Conservation (phyloP, 2,888 invertebrate genomes). For the Unio pictorum region DNA sequence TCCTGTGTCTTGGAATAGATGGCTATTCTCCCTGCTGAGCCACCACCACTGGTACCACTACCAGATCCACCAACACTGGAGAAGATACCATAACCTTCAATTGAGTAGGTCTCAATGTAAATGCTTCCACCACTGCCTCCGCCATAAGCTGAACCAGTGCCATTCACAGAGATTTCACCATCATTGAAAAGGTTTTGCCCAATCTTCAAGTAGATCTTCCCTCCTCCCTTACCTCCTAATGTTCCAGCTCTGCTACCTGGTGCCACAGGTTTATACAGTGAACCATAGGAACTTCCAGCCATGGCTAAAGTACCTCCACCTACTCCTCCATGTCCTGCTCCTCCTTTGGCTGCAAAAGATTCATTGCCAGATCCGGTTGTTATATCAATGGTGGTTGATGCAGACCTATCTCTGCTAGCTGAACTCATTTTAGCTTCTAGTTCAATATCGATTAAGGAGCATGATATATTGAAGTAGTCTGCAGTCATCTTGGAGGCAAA, state of each 20-base stretch:
- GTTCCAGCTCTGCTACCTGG: constrained; percentile 46
- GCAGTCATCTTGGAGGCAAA: constrained; percentile 43
- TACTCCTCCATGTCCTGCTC: constrained; percentile 42
- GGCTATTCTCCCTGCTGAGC: constrained; percentile 52
- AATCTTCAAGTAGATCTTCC: constrained; percentile 41
- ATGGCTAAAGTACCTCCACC: constrained; percentile 23
- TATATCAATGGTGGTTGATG: constrained; percentile 40
- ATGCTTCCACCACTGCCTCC: constrained; percentile 62
- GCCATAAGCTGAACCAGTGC: constrained; percentile 35
- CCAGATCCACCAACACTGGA: constrained; percentile 45
- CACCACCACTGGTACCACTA: constrained; percentile 37
- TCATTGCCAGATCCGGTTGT: constrained; percentile 27
- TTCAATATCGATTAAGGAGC: constrained; percentile 44
- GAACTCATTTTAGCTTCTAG: constrained; percentile 45
- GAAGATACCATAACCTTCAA: constrained; percentile 53
- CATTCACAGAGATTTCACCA: constrained; percentile 51
- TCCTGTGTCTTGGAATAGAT: constrained; percentile 33
- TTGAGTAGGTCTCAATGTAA: constrained; percentile 32
- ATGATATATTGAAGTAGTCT: constrained; percentile 48
- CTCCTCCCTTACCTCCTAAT: constrained; percentile 50
- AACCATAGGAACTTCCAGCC: constrained; percentile 44
- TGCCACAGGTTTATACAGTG: constrained; percentile 44
- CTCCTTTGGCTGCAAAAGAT: constrained; percentile 50
- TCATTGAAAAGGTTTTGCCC: constrained; percentile 49
- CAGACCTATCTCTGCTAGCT: constrained; percentile 33